Percentiles rank a stretch among this genome's conserved stretches.
phyloP scores from a whole-genome alignment of 2,113 vertebrate genomes.

The Phasianus colchicus region DNA sequence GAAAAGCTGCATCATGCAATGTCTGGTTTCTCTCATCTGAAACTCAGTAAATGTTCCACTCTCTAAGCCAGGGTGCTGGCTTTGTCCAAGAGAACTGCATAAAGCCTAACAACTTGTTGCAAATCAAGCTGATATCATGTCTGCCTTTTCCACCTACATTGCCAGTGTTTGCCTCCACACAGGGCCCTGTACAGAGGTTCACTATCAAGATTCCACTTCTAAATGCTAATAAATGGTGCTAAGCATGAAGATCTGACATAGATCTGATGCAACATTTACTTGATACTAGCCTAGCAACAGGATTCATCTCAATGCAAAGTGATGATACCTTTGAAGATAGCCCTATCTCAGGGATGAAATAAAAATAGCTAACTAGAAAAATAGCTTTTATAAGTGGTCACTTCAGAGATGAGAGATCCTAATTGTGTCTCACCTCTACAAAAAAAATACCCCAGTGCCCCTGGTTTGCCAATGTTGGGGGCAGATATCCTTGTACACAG shows the following conservation, averaged over 20 bases:
- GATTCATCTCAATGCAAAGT: not conserved
- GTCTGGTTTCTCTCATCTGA: not conserved
- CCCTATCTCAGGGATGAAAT: not conserved
- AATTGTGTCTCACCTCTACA: not conserved
- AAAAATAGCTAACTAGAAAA: not conserved
- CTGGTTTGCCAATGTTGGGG: fast-evolving
- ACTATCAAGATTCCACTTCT: not conserved
- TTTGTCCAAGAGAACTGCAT: not conserved
- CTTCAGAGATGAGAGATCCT: not conserved
- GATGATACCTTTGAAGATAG: not conserved
- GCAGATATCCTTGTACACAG: not conserved
- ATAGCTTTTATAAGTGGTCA: not conserved
- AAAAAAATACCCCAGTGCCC: not conserved
- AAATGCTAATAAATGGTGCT: not conserved
- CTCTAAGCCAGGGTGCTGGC: not conserved
- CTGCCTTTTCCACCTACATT: not conserved
- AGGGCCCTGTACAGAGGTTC: not conserved
- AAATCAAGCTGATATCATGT: fast-evolving
- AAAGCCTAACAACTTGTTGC: not conserved
- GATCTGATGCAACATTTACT: not conserved
- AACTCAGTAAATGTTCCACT: not conserved
- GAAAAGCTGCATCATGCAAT: not conserved
- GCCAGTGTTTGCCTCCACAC: not conserved
- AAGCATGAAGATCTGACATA: not conserved
- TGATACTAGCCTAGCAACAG: not conserved